A percentile compares a stretch with the other conserved stretches of the same genome.
These are phyloP conservation scores for Melanotaenia maccullochi DNA, from an alignment of 2,797 vertebrate genomes.

Conservation along the genomic window DNA sequence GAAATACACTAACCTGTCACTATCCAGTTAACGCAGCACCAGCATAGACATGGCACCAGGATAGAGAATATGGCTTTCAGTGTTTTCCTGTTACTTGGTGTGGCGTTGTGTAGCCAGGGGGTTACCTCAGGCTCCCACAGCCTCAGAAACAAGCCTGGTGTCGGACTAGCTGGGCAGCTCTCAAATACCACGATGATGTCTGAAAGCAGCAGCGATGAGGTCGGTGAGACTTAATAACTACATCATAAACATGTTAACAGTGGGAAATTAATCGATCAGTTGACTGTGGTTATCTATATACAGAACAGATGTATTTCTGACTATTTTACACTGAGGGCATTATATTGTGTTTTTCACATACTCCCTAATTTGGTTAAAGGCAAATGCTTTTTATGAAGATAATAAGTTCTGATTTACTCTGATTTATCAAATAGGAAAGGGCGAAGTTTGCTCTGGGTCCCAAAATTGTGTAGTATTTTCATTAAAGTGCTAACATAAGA, in stretches of 20 bases:
- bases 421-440: background rate
- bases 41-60: slow-evolving; percentile 61
- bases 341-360: background rate
- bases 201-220: slow-evolving; percentile 61
- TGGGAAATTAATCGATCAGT: background rate
- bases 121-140: slow-evolving; percentile 5
- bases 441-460: background rate
- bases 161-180: slow-evolving; percentile 9
- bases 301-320: too few species aligned
- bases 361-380: too few species aligned
- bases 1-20: background rate
- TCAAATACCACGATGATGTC: slow-evolving; percentile 32
- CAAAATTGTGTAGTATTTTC: background rate
- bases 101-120: slow-evolving; percentile 23
- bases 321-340: background rate
- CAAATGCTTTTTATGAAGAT: background rate
- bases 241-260: background rate
- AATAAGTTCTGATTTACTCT: background rate
- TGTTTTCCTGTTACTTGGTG: slow-evolving; percentile 31
- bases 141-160: slow-evolving; percentile 7
- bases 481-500: too few species aligned
- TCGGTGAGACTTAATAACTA: slow-evolving; percentile 38
- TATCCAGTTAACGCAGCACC: slow-evolving; percentile 3
- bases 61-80: slow-evolving; percentile 47
- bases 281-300: background rate